Conservation (phyloP, 1,140 invertebrate genomes). For the Drosophila repleta region DNA sequence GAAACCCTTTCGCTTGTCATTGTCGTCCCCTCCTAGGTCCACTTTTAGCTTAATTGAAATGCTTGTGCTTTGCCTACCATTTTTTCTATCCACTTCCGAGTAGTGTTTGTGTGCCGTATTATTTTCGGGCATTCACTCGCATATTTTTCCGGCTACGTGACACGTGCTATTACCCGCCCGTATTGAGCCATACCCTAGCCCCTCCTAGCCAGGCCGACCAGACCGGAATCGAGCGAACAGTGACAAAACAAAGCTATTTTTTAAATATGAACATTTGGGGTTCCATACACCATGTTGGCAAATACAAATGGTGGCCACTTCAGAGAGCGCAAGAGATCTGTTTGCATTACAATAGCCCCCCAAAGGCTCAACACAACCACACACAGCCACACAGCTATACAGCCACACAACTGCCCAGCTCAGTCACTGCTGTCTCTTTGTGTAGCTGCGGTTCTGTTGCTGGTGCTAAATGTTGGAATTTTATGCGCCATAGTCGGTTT, state of each 20-base stretch:
- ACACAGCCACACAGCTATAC: neutral
- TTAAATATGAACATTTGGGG: slow-evolving; percentile 70
- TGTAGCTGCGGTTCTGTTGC: slow-evolving; percentile 2
- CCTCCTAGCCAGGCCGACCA: too few relatives aligned
- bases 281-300: slow-evolving; percentile 33
- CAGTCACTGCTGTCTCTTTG: neutral
- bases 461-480: slow-evolving; percentile 24
- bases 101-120: slow-evolving; percentile 40
- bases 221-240: slow-evolving; percentile 26
- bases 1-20: neutral
- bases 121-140: slow-evolving; percentile 65
- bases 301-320: slow-evolving; percentile 60
- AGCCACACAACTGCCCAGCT: neutral
- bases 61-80: slow-evolving; percentile 37
- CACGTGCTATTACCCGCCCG: slow-evolving; percentile 52
- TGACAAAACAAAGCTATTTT: slow-evolving; percentile 73
- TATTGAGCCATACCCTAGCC: slow-evolving; percentile 9
- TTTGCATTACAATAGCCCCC: slow-evolving; percentile 38
- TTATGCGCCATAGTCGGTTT: slow-evolving; percentile 59
- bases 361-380: slow-evolving; percentile 14
- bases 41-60: slow-evolving; percentile 75
- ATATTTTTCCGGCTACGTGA: slow-evolving; percentile 74
- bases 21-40: slow-evolving; percentile 4
- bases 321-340: slow-evolving; percentile 17
- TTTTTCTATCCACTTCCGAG: slow-evolving; percentile 28